Conservation (phyloP, 92 coral and sea anemone species). For the Diadumene lineata region DNA sequence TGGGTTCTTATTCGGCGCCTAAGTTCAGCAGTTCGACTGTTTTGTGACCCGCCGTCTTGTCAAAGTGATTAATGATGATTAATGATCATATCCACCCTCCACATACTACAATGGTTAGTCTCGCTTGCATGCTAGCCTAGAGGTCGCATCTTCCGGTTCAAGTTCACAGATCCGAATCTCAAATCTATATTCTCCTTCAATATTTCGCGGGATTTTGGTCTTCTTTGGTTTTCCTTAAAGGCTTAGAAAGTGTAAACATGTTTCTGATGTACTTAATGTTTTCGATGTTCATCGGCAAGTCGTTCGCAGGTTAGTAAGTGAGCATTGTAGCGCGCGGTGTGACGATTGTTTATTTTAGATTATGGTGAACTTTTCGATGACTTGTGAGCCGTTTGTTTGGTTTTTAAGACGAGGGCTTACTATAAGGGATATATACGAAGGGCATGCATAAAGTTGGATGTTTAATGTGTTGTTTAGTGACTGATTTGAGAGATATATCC, state of each 20-base stretch:
- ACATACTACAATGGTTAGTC: slow-evolving; percentile 34
- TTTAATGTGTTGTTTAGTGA: not conserved
- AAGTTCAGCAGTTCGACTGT: slow-evolving; percentile 12
- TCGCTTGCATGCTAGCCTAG: slow-evolving; percentile 38
- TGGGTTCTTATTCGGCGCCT: slow-evolving; percentile 17
- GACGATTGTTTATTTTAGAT: slow-evolving; percentile 6
- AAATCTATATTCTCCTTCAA: not conserved
- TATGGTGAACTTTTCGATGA: not conserved
- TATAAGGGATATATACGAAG: no score
- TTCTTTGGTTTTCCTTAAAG: slow-evolving; percentile 7
- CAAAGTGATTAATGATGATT: slow-evolving; percentile 68
- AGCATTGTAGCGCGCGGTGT: not conserved
- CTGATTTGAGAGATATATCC: not conserved
- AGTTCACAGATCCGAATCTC: not conserved
- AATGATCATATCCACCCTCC: slow-evolving; percentile 37
- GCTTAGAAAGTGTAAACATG: not conserved
- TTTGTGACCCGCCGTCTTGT: slow-evolving; percentile 32
- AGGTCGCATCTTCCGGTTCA: slow-evolving; percentile 32
- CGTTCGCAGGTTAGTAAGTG: slow-evolving; percentile 3
- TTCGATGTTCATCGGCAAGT: not conserved
- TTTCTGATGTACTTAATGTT: not conserved
- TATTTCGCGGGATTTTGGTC: slow-evolving; percentile 3
- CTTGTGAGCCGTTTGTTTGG: not conserved
- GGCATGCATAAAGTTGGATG: not conserved
- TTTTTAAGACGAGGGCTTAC: no score